Base-by-base conservation (phyloP, 2,113 vertebrate species). In the Prunella himalayana region DNA sequence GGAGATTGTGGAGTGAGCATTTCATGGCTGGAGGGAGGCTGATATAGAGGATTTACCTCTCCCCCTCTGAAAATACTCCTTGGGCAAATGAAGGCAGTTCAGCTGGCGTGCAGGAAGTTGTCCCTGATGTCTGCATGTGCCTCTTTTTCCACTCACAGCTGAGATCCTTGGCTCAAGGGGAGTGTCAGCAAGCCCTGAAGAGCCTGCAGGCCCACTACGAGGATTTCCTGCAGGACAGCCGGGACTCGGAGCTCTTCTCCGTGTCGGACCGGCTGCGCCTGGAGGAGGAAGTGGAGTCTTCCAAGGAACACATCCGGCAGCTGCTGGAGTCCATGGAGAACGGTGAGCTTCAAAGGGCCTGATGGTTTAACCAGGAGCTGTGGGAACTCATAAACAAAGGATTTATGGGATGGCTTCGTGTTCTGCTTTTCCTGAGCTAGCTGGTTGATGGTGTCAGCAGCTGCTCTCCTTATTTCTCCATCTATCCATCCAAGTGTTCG, bases 141-240 rank as follows among this genome's bases (percentile, higher is more conserved):
- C 24, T 2, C 30, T 75, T 61, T 87, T 87, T 35, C 47, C 86
- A 4, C 72, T 18, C 59, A 2, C 97, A 99, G 99, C 98, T 99
- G 71, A 98, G 98, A 10, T 95, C 98, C 44, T 98, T 98, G 94
- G 92, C 98, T 5, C 96, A 98, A 9, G 98, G 97, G 5, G 99
- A 99, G 51, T 98, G 98, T 57, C 98, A 99, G 88, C 99, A 99
- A 77, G 91, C 98, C 60, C 91, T 99, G 95, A 98, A 98, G 95
- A 98, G 98, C 91, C 97, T 99, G 35, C 98, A 99, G 63, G 94
- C 97, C 13, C 99, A 99, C 95, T 97, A 98, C 11, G 96, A 98
- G 21, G 99, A 99, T 97, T 99, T 99, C 75, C 97, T 99, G 84
- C 98, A 98, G 25, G 99, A 99, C 95, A 99, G 99, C 95, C 98